Conservation (phyloP, 1,140 invertebrate genomes). For the Meteorus sp. region DNA sequence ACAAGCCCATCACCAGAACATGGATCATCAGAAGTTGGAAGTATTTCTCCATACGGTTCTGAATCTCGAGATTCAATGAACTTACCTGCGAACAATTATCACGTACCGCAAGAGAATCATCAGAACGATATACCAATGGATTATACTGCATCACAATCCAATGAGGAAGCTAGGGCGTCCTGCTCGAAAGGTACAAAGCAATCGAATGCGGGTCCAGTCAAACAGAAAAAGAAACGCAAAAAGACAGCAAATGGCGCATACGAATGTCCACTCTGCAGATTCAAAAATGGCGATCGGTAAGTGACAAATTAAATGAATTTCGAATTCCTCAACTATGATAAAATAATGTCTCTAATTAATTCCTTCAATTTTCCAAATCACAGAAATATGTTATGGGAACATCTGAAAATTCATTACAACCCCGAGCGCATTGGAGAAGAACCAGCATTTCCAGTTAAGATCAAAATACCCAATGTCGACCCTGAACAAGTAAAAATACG, state of each 20-base stretch:
- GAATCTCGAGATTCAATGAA: slow-evolving; percentile 32
- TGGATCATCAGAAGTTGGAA: slow-evolving; percentile 30
- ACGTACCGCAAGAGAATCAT: slow-evolving; percentile 25
- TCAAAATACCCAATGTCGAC: slow-evolving; percentile 38
- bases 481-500: slow-evolving; percentile 68
- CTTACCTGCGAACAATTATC: no score
- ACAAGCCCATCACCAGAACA: slow-evolving; percentile 37
- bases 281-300: no score
- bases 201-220: no score
- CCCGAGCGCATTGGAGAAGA: slow-evolving; percentile 18
- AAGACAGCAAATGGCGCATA: no score
- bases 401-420: background rate
- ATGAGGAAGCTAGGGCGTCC: no score
- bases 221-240: no score
- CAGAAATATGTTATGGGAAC: background rate
- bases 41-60: slow-evolving; percentile 35
- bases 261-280: no score
- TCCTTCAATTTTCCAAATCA: background rate
- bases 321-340: background rate
- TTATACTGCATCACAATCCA: no score
- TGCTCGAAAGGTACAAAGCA: no score
- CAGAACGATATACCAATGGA: slow-evolving; percentile 24
- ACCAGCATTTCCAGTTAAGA: slow-evolving; percentile 15
- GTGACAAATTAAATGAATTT: no score
- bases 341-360: no score